Conservation (phyloP, 1,140 invertebrate genomes). For the Chrysomallon squamiferum region DNA sequence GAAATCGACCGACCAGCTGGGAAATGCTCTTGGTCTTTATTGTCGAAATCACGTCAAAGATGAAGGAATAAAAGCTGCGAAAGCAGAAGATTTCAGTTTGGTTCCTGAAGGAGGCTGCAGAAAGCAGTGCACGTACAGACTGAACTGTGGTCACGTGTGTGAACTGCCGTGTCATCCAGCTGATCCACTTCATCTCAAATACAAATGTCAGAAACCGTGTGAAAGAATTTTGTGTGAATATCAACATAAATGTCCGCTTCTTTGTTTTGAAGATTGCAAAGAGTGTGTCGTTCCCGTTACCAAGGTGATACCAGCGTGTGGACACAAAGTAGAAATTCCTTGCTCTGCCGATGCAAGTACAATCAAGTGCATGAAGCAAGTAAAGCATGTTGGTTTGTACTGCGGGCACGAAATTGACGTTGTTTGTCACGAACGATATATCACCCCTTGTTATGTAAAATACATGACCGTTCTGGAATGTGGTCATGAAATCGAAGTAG, state of each 20-base stretch:
- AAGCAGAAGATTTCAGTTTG: slow-evolving; percentile 58
- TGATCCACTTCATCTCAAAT: slow-evolving; percentile 41
- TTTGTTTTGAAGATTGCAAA: slow-evolving; percentile 69
- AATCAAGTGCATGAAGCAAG: slow-evolving; percentile 16
- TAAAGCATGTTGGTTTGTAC: slow-evolving; percentile 43
- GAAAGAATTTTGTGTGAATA: slow-evolving; percentile 18
- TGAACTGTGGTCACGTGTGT: slow-evolving; percentile 61
- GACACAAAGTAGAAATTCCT: slow-evolving; percentile 70
- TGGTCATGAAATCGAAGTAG: slow-evolving; percentile 35
- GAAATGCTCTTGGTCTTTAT: slow-evolving; percentile 48
- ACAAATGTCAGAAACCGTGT: slow-evolving; percentile 48
- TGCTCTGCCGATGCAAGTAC: slow-evolving; percentile 69
- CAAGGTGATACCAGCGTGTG: slow-evolving; percentile 55
- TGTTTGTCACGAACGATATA: slow-evolving; percentile 34
- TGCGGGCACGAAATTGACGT: slow-evolving; percentile 40
- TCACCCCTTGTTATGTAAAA: slow-evolving; percentile 7
- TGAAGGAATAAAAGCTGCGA: slow-evolving; percentile 23
- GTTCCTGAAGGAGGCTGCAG: slow-evolving; percentile 63
- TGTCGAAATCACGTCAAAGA: slow-evolving; percentile 64
- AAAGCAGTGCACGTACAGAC: slow-evolving; percentile 46
- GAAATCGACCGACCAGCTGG: slow-evolving; percentile 22
- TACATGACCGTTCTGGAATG: slow-evolving; percentile 27
- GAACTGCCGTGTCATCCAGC: slow-evolving; percentile 42
- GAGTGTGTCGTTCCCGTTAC: slow-evolving; percentile 70
- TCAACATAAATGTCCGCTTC: slow-evolving; percentile 79